Conservation (phyloP, 2,888 invertebrate species). For the Diploptera punctata region DNA sequence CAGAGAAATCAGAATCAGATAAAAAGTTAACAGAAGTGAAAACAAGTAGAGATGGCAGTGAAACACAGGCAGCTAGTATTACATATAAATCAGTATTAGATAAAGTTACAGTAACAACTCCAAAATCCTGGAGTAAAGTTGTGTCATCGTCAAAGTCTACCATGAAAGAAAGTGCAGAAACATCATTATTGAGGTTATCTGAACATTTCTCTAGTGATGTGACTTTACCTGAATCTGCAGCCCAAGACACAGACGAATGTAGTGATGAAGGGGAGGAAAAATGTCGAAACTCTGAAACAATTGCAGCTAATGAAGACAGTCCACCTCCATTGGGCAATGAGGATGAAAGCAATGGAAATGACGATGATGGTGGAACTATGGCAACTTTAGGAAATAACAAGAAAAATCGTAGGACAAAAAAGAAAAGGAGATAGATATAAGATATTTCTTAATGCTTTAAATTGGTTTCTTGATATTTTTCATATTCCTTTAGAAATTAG, state of each 20-base stretch:
- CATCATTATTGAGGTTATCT: not conserved
- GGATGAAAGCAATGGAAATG: constrained; percentile 19
- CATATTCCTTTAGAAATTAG: not conserved
- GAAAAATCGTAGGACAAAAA: constrained; percentile 29
- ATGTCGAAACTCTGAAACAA: too few species aligned
- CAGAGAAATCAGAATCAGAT: too few species aligned
- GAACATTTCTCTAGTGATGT: too few species aligned
- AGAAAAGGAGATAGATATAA: constrained; percentile 30
- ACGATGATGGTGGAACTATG: not conserved
- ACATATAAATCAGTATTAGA: not conserved
- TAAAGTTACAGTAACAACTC: not conserved
- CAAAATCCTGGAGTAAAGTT: constrained; percentile 27
- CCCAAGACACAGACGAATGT: not conserved
- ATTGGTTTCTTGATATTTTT: not conserved
- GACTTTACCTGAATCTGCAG: not conserved
- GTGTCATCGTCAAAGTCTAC: constrained; percentile 3
- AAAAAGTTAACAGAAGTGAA: not conserved
- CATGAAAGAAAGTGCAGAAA: not conserved
- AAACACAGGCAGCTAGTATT: not conserved
- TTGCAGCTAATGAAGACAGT: not conserved
- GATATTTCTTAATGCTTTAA: constrained; percentile 1
- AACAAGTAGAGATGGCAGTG: not conserved
- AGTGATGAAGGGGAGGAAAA: constrained; percentile 17
- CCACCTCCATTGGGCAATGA: too few species aligned
- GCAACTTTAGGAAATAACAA: constrained; percentile 11